These are phyloP conservation scores for Pyralis farinalis DNA, from an alignment of 2,888 invertebrate genomes.

Conservation along the genomic window DNA sequence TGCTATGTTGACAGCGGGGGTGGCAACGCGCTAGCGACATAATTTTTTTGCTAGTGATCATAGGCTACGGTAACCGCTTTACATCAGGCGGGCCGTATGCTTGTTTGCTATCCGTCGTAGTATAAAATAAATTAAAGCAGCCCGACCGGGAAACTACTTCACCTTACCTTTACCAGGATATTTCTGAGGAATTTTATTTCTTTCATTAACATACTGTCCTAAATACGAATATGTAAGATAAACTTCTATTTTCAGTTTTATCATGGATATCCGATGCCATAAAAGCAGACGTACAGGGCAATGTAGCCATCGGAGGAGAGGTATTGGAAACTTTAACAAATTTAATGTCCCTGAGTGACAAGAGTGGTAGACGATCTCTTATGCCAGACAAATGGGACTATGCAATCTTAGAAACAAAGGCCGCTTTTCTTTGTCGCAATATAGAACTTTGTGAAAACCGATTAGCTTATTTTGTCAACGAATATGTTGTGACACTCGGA, in stretches of 20 bases:
- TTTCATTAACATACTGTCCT: too few relatives aligned
- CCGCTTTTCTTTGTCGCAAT: constrained; percentile 39
- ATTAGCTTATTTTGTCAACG: constrained; percentile 36
- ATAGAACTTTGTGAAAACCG: constrained; percentile 38
- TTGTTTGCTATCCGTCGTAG: too few relatives aligned
- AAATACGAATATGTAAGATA: not conserved
- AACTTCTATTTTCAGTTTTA: constrained; percentile 30
- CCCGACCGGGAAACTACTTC: too few relatives aligned
- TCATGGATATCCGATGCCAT: constrained; percentile 28
- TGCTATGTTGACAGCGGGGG: too few relatives aligned
- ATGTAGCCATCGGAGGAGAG: constrained; percentile 52
- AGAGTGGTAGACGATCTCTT: constrained; percentile 29
- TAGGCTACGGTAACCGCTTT: too few relatives aligned
- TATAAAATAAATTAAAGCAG: too few relatives aligned
- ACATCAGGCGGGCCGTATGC: too few relatives aligned
- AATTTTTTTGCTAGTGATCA: too few relatives aligned
- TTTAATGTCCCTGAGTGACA: constrained; percentile 25
- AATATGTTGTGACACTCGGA: constrained; percentile 41
- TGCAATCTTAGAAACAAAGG: constrained; percentile 32
- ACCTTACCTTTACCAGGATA: too few relatives aligned
- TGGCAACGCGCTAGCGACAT: too few relatives aligned
- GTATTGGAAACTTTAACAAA: constrained; percentile 43
- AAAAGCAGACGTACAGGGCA: constrained; percentile 56
- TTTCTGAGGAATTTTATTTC: too few relatives aligned
- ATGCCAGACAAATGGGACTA: constrained; percentile 24